Evolutionary conservation across 2,888 invertebrate species (phyloP).

Genomic region (Melinopterus prodromus): DNA sequence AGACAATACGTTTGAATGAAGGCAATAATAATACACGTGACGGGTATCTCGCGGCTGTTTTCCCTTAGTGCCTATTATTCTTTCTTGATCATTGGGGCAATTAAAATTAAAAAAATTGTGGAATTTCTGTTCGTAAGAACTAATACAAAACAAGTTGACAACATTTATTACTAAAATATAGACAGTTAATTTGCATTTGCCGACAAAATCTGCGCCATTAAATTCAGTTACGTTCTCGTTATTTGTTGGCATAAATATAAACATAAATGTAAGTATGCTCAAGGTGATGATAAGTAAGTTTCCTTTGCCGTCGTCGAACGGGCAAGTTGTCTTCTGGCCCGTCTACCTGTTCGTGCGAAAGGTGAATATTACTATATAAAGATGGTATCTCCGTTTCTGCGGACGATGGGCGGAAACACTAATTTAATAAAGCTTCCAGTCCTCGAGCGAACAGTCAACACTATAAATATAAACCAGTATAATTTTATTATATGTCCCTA

Average conservation of each 20-base stretch:
- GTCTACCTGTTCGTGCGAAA: conserved; percentile 16
- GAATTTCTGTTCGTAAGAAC: too few species aligned
- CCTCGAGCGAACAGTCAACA: conserved; percentile 41
- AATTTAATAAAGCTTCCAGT: conserved; percentile 30
- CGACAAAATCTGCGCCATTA: conserved; percentile 5
- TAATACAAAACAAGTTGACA: too few species aligned
- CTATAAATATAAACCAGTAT: conserved; percentile 47
- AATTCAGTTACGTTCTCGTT: background rate
- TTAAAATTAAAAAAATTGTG: too few species aligned
- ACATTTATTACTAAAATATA: too few species aligned
- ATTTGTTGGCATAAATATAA: conserved; percentile 8
- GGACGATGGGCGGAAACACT: conserved; percentile 9
- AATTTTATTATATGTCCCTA: conserved; percentile 50
- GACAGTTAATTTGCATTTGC: conserved; percentile 11
- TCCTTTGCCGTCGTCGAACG: background rate
- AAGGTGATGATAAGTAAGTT: conserved; percentile 1
- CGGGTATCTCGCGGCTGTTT: too few species aligned
- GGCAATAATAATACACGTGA: too few species aligned
- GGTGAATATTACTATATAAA: conserved; percentile 6
- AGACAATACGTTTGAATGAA: too few species aligned
- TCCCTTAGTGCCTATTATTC: too few species aligned
- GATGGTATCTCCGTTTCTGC: conserved; percentile 20
- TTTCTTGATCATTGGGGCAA: too few species aligned
- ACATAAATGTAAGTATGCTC: conserved; percentile 8
- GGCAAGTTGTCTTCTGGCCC: background rate